Conservation (phyloP, 1,140 invertebrate genomes). For the Ostrea denselamellosa region DNA sequence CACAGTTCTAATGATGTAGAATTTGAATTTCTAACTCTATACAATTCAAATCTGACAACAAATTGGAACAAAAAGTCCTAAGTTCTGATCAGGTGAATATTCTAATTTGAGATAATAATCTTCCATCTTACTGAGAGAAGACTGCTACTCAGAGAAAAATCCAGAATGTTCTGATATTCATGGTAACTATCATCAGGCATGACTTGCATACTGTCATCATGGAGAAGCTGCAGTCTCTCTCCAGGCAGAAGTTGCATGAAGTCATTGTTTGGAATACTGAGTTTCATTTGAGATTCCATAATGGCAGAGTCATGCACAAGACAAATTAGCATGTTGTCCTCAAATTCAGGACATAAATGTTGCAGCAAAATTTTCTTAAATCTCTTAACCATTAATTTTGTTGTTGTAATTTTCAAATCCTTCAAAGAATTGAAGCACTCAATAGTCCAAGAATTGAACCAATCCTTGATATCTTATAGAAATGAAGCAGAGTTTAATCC, state of each 20-base stretch:
- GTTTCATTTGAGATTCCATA: conserved; percentile 32
- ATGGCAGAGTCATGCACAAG: conserved; percentile 17
- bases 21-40: too few species aligned
- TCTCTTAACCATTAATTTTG: conserved; percentile 11
- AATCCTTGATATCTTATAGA: neutral
- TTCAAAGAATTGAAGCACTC: neutral
- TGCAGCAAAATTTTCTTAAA: conserved; percentile 7
- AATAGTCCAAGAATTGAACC: neutral
- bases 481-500: neutral
- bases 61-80: too few species aligned
- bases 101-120: neutral
- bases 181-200: neutral
- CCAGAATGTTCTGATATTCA: conserved; percentile 32
- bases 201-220: neutral
- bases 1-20: too few species aligned
- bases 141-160: conserved; percentile 6
- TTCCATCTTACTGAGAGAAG: neutral
- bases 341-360: neutral
- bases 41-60: too few species aligned
- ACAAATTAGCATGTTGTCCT: conserved; percentile 25
- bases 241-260: neutral
- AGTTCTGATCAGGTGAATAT: too few species aligned
- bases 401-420: neutral
- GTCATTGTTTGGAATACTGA: neutral
- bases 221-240: neutral